Base-by-base conservation (phyloP, 2,113 vertebrate genomes). In the Lepisosteus osseus region DNA sequence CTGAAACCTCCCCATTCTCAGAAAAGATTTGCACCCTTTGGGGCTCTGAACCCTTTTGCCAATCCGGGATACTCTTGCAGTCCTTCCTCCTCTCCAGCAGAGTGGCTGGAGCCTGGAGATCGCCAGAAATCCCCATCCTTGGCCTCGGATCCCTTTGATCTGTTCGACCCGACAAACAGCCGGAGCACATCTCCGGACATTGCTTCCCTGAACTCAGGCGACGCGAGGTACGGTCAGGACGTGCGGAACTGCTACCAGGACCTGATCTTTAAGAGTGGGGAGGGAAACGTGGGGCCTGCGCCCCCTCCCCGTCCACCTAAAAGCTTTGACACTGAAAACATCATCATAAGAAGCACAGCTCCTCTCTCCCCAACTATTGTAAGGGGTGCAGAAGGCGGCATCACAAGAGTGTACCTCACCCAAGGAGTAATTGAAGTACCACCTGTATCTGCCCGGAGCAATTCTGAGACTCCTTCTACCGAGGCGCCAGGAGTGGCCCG, bases 11-110 rank as follows among this genome's bases (percentile, higher is more conserved):
- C 90, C 0, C 91, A 93, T 2, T 77, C 93, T 1, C 97, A 95
- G 76, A 97, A 94, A 81, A 92, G 95, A n/a, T 97, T 97, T 0
- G 95, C 94, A 3, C 95, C 97, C 0, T 97, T 99, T 0, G 96
- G 96, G 0, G 95, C 95, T 0, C 87, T 97, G 72, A 98, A 96
- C 86, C 95, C 97, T 63, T 97, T 97, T 6, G 82, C 94, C 0
- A 90, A 93, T 75, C 88, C 91, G 0, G 71, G 86, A 13, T 87
- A 86, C 44, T 61, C 87, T 2, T 73, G 85, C 1, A 85, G 81
- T 67, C 75, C 83, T 9, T 69, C 87, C 0, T 78, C 14, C 0
- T 75, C 80, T 3, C 62, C 82, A 4, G 84, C 86, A 0, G 92
- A 94, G 7, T 91, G 93, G 93, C 80, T 87, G 1, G 92, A 92